phyloP scores from a whole-genome alignment of 2,797 vertebrate genomes.

The Sylvilagus floridanus region DNA sequence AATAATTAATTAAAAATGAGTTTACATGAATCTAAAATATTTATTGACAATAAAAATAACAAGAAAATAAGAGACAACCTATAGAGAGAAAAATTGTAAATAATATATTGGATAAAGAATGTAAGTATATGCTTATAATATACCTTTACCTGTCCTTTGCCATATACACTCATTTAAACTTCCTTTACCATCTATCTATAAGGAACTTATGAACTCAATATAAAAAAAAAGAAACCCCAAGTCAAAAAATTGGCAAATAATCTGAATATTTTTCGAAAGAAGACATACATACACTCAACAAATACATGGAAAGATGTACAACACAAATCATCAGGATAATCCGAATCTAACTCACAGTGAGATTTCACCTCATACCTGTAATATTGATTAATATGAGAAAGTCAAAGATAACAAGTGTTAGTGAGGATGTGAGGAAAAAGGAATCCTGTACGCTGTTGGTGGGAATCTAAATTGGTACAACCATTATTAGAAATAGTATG shows the following conservation, averaged over 20 bases:
- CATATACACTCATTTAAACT: not conserved
- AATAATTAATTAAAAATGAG: no score
- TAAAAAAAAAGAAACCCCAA: not conserved
- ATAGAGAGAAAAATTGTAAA: not conserved
- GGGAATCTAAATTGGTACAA: not conserved
- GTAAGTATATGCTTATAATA: no score
- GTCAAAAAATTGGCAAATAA: not conserved
- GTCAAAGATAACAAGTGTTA: not conserved
- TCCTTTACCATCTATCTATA: not conserved
- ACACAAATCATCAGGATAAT: not conserved
- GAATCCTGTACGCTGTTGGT: not conserved
- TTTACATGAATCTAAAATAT: not conserved
- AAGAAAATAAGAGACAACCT: not conserved
- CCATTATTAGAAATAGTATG: not conserved
- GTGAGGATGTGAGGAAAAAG: not conserved
- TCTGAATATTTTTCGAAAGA: not conserved
- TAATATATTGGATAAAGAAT: not conserved
- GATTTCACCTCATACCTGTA: not conserved
- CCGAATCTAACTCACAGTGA: not conserved
- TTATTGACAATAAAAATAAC: not conserved
- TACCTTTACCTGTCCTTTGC: not conserved
- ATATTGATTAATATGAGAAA: not conserved
- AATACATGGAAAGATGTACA: not conserved
- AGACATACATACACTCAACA: not conserved
- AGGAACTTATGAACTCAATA: not conserved